Evolutionary conservation across 2,888 invertebrate species (phyloP).

Genomic region (Dryadula phaetusa): DNA sequence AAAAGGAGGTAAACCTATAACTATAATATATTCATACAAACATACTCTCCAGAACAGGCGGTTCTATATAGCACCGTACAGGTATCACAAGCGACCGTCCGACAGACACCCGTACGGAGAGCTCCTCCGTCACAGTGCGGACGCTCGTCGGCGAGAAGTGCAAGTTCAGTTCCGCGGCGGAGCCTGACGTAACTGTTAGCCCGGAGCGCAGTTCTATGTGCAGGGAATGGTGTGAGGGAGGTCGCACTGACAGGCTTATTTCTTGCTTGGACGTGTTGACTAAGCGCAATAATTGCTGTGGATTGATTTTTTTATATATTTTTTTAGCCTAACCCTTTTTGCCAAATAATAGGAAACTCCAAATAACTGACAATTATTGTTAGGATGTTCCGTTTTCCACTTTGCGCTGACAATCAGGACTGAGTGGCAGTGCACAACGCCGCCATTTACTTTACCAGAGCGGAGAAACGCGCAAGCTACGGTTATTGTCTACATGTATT

Average conservation of each 20-base stretch:
- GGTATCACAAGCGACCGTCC: slow-evolving; percentile 54
- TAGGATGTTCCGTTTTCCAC: no score
- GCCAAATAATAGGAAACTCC: no score
- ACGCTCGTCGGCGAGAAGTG: slow-evolving; percentile 60
- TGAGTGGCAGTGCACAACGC: no score
- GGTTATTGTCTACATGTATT: no score
- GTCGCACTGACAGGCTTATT: slow-evolving; percentile 62
- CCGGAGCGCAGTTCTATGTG: slow-evolving; percentile 55
- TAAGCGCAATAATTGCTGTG: slow-evolving; percentile 60
- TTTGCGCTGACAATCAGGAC: no score
- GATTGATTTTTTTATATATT: background rate
- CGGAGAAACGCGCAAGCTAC: no score
- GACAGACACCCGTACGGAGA: slow-evolving; percentile 57
- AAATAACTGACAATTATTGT: no score
- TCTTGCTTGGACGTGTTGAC: slow-evolving; percentile 65
- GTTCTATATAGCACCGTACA: slow-evolving; percentile 66
- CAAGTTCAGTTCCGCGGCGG: slow-evolving; percentile 57
- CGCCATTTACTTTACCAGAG: no score
- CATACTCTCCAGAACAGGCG: slow-evolving; percentile 65
- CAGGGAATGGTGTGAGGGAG: slow-evolving; percentile 60
- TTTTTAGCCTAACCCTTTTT: background rate
- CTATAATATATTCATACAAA: slow-evolving; percentile 16
- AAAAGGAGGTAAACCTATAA: no score
- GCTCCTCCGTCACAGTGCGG: slow-evolving; percentile 54
- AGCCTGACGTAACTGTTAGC: slow-evolving; percentile 63